Conservation (phyloP, 2,888 invertebrate genomes). For the Pantelozetes paolii region DNA sequence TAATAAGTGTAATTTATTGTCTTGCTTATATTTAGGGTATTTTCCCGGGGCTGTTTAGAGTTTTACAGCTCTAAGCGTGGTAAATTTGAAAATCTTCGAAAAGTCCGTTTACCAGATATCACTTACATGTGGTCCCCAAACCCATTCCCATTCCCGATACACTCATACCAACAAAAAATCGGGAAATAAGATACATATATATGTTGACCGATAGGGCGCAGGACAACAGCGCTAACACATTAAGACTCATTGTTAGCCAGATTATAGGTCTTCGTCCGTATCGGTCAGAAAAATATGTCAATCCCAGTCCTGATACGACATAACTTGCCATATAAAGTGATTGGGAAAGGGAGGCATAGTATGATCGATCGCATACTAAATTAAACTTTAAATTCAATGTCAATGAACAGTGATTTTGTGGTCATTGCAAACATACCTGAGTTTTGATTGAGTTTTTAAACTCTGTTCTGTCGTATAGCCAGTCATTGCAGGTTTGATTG, state of each 20-base stretch:
- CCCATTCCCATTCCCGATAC: background rate
- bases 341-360: constrained; percentile 1
- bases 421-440: background rate
- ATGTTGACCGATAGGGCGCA: constrained; percentile 14
- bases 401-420: background rate
- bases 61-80: too few species aligned
- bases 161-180: constrained; percentile 26
- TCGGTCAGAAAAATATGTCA: background rate
- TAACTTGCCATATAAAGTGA: background rate
- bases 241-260: background rate
- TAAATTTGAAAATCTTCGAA: too few species aligned
- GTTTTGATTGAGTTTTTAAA: constrained; percentile 31
- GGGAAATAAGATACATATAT: constrained; percentile 1
- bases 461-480: constrained; percentile 22
- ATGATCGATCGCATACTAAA: constrained; percentile 21
- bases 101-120: too few species aligned
- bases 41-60: too few species aligned
- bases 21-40: too few species aligned
- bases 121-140: background rate
- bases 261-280: constrained; percentile 24
- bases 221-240: background rate
- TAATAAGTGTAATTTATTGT: too few species aligned
- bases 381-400: constrained; percentile 5
- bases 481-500: constrained; percentile 1
- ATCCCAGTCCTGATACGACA: background rate